Evolutionary conservation across 2,797 vertebrate genomes (phyloP).

Genomic region (Novumbra hubbsi): DNA sequence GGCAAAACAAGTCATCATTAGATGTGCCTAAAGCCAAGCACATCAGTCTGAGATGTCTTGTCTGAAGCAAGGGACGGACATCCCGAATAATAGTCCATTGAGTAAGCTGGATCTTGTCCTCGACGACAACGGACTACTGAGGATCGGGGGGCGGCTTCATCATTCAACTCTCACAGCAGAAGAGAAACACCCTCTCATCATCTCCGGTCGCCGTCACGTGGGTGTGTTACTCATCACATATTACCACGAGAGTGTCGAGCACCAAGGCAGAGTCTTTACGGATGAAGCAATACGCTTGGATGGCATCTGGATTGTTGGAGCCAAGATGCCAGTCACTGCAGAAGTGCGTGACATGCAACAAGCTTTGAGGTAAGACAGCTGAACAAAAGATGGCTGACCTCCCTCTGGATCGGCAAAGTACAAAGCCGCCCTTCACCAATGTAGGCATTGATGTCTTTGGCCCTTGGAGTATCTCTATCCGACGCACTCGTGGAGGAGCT

Average conservation of each 20-base stretch:
- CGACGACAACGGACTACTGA: slow-evolving; percentile 9
- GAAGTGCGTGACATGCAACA: slow-evolving; percentile 7
- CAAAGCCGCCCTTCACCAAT: slow-evolving; percentile 16
- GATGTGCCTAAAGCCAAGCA: slow-evolving; percentile 1
- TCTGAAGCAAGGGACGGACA: slow-evolving; percentile 1
- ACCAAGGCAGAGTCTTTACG: slow-evolving; percentile 19
- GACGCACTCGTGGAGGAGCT: slow-evolving; percentile 7
- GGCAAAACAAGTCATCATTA: neutral
- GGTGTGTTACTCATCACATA: neutral
- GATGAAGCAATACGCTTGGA: slow-evolving; percentile 16
- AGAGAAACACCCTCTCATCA: slow-evolving; percentile 7
- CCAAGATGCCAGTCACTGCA: slow-evolving; percentile 3
- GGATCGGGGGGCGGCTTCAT: slow-evolving; percentile 6
- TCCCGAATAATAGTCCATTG: slow-evolving; percentile 12
- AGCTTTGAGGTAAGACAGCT: neutral
- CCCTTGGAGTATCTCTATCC: slow-evolving; percentile 17
- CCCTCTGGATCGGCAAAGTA: slow-evolving; percentile 13
- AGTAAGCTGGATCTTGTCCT: slow-evolving; percentile 8
- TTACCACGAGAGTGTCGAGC: slow-evolving; percentile 11
- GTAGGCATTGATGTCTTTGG: slow-evolving; percentile 22
- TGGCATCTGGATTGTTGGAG: slow-evolving; percentile 22
- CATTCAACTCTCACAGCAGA: neutral
- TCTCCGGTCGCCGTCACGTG: slow-evolving; percentile 6
- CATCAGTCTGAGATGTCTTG: neutral
- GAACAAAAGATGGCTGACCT: slow-evolving; percentile 21